Conservation (phyloP, 2,888 invertebrate species). For the Heliconius erato region DNA sequence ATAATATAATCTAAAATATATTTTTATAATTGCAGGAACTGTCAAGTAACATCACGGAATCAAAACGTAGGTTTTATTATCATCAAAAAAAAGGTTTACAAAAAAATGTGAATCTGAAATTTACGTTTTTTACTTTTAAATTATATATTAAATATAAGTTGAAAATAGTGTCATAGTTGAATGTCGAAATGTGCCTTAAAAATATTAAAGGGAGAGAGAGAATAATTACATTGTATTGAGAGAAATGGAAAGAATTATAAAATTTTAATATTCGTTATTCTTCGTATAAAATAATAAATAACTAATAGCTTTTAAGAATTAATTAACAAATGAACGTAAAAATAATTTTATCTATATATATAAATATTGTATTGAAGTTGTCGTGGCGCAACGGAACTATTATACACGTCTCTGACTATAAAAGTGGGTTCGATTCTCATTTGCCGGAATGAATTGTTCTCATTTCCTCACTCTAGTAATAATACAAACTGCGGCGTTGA, state of each 20-base stretch:
- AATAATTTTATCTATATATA: neutral
- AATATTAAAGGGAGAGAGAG: neutral
- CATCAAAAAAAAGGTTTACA: too few relatives aligned
- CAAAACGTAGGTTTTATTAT: neutral
- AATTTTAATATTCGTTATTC: neutral
- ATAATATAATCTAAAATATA: neutral
- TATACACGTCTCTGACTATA: neutral
- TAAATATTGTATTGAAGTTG: neutral
- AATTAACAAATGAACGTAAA: neutral
- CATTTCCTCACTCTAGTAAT: neutral
- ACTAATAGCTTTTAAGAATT: neutral
- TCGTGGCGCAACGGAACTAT: neutral
- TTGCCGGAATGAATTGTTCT: neutral
- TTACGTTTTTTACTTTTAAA: too few relatives aligned
- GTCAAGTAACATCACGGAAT: neutral
- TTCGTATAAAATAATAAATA: neutral
- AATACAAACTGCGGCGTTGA: neutral
- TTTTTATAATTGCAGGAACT: slow-evolving; percentile 53
- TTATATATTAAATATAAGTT: slow-evolving; percentile 3
- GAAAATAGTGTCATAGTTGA: slow-evolving; percentile 16
- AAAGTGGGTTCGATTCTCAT: neutral
- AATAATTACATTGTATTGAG: neutral
- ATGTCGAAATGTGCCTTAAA: neutral
- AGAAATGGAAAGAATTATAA: neutral
- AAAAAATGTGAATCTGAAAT: too few relatives aligned